phyloP scores from a whole-genome alignment of 2,113 vertebrate genomes.

The Tenrec ecaudatus region DNA sequence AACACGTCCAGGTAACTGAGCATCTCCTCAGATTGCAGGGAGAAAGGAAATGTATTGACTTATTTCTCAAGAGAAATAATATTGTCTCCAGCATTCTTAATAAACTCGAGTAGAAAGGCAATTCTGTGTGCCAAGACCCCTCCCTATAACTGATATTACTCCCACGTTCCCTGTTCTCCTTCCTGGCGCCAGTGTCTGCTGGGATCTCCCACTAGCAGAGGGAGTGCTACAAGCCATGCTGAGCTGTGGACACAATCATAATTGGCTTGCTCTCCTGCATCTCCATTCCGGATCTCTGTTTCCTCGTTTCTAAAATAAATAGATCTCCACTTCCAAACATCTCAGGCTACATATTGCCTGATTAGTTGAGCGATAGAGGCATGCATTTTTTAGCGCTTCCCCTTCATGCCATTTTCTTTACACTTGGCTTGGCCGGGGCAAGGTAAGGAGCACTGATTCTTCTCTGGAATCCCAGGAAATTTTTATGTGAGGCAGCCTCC shows the following conservation, averaged over 20 bases:
- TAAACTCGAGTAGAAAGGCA: conserved; percentile 1
- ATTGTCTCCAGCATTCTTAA: neutral
- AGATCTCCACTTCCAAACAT: neutral
- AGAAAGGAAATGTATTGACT: conserved; percentile 1
- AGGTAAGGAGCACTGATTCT: neutral
- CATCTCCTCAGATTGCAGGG: neutral
- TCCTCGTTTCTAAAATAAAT: neutral
- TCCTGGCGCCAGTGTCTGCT: neutral
- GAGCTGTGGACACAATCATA: neutral
- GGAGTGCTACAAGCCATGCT: neutral
- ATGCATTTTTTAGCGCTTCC: too few species aligned
- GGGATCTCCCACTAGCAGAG: neutral
- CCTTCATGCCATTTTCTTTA: neutral
- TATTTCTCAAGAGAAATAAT: conserved; percentile 32
- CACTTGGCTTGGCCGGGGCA: neutral
- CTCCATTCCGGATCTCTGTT: neutral
- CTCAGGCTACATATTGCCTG: too few species aligned
- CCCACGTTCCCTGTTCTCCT: neutral
- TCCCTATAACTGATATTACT: neutral
- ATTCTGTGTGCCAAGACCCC: neutral
- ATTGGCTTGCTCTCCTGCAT: neutral
- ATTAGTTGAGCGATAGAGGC: neutral
- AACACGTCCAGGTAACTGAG: neutral
- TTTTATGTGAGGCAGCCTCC: neutral
- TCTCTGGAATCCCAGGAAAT: neutral